Conservation (phyloP, 64 coral and sea anemone genomes). For the Actinia equina region DNA sequence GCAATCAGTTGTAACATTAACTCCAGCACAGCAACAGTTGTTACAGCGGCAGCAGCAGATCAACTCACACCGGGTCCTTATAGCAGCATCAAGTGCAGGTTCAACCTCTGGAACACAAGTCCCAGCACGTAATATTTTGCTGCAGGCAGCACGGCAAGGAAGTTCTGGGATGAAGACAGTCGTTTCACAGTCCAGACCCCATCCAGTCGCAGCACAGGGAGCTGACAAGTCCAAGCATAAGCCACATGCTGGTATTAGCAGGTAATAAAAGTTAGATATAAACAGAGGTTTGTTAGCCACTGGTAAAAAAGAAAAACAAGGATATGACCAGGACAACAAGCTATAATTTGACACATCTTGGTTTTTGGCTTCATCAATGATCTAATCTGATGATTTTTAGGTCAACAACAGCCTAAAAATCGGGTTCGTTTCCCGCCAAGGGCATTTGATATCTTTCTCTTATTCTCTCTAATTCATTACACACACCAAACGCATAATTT, state of each 20-base stretch:
- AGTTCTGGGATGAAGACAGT: slow-evolving; percentile 32
- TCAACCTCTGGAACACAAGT: slow-evolving; percentile 41
- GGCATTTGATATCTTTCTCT: too few relatives aligned
- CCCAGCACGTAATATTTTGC: slow-evolving; percentile 54
- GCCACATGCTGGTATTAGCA: slow-evolving; percentile 80
- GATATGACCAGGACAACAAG: too few relatives aligned
- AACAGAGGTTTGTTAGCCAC: too few relatives aligned
- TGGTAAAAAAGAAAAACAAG: too few relatives aligned
- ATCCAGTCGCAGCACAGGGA: slow-evolving; percentile 35
- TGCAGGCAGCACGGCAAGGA: slow-evolving; percentile 37
- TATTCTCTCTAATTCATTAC: too few relatives aligned
- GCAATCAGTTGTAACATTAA: slow-evolving; percentile 52
- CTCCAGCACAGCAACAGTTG: slow-evolving; percentile 72
- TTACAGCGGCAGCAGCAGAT: slow-evolving; percentile 55
- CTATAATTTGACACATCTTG: too few relatives aligned
- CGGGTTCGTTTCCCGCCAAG: too few relatives aligned
- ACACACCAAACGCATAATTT: too few relatives aligned
- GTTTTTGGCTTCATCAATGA: too few relatives aligned
- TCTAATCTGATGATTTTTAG: too few relatives aligned
- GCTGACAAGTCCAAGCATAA: slow-evolving; percentile 86
- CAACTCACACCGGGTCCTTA: slow-evolving; percentile 55
- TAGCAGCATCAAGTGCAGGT: slow-evolving; percentile 48
- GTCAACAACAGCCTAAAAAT: too few relatives aligned
- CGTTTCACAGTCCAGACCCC: slow-evolving; percentile 18
- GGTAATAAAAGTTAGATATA: slow-evolving; percentile 23